Evolutionary conservation across 2,797 vertebrate species (phyloP).

Genomic region (Eidolon dupreanum): DNA sequence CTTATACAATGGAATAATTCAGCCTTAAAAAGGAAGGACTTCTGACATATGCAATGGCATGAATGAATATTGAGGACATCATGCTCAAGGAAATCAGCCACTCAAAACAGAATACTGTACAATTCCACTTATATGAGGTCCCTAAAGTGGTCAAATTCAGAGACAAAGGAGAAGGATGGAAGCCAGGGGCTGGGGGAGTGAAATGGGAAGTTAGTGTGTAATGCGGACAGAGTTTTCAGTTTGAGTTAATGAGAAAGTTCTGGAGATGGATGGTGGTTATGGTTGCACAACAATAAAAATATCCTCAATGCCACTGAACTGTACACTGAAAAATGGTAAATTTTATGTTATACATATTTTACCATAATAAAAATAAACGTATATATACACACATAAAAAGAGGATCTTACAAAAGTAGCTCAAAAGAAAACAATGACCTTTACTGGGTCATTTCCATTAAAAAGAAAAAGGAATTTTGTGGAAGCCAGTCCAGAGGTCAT

Average conservation of each 20-base stretch:
- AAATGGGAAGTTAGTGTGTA: neutral
- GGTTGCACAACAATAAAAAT: neutral
- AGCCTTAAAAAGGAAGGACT: neutral
- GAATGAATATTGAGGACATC: neutral
- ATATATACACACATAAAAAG: neutral
- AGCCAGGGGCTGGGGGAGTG: neutral
- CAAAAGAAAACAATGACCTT: neutral
- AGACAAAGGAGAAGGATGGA: neutral
- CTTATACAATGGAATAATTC: neutral
- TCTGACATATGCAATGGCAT: neutral
- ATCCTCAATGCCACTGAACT: neutral
- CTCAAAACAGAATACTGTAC: neutral
- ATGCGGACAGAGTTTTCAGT: neutral
- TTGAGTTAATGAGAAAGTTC: neutral
- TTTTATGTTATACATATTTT: neutral
- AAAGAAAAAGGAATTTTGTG: neutral
- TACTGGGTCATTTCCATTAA: neutral
- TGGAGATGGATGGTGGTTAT: neutral
- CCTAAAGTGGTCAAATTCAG: neutral
- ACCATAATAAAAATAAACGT: neutral
- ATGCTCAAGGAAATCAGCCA: neutral
- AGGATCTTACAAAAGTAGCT: neutral
- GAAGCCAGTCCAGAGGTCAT: neutral
- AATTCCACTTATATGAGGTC: neutral
- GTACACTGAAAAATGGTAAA: neutral